phyloP scores from a whole-genome alignment of 2,113 vertebrate genomes.

The Gorsachius goisagi region DNA sequence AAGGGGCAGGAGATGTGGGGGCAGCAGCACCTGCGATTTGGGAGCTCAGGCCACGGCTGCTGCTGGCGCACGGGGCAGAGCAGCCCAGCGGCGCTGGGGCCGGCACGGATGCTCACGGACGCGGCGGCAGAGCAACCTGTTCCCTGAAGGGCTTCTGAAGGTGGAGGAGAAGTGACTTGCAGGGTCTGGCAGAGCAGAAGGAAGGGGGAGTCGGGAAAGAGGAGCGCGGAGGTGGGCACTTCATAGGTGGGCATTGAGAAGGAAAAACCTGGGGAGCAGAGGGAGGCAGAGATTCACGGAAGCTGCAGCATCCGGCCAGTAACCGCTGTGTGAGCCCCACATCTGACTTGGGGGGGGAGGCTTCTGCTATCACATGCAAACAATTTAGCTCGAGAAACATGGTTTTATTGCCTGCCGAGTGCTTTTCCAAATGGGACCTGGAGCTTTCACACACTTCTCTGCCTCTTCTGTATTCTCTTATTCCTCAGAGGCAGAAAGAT shows the following conservation, averaged over 20 bases:
- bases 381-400: background rate
- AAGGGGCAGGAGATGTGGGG: background rate
- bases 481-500: constrained; percentile 17
- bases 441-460: constrained; percentile 11
- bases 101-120: accelerated
- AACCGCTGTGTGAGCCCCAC: background rate
- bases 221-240: background rate
- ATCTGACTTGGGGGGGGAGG: background rate
- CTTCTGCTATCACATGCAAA: background rate
- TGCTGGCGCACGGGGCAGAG: accelerated
- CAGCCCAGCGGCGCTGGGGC: background rate
- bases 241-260: background rate
- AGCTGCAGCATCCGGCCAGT: background rate
- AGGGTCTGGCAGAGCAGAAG: background rate
- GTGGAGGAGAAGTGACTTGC: background rate
- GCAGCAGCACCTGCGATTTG: too few species aligned
- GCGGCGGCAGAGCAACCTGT: background rate
- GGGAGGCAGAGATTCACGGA: background rate
- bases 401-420: constrained; percentile 12
- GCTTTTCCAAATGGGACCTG: constrained; percentile 41
- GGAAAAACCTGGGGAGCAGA: background rate
- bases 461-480: constrained; percentile 33
- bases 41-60: background rate
- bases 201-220: background rate
- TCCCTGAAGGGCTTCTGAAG: background rate